Percentiles rank a stretch among this genome's conserved stretches.
Evolutionary conservation across 2,113 vertebrate genomes (phyloP).

Genomic region (Ornithorhynchus anatinus): DNA sequence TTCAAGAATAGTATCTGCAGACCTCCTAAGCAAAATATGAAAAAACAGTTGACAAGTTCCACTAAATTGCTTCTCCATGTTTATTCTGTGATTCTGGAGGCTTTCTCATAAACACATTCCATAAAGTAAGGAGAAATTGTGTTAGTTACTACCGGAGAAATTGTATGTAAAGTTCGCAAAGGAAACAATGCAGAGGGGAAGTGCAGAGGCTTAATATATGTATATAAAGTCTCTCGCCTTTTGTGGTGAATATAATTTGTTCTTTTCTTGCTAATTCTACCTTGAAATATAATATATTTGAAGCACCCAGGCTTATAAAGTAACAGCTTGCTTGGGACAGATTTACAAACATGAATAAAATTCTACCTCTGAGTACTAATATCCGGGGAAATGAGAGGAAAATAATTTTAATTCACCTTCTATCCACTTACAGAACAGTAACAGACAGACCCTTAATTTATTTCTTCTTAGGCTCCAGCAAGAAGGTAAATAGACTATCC

Average conservation of each 20-base stretch:
- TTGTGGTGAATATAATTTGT: not conserved
- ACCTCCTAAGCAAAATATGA: no score
- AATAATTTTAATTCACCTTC: constrained; percentile 59
- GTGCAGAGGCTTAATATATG: not conserved
- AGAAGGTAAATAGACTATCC: constrained; percentile 71
- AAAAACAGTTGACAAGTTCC: no score
- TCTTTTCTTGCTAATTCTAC: not conserved
- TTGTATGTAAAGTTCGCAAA: not conserved
- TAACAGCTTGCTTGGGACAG: constrained; percentile 12
- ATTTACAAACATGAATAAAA: constrained; percentile 20
- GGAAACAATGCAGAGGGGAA: not conserved
- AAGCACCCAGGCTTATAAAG: not conserved
- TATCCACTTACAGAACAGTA: constrained; percentile 37
- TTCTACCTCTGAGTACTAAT: constrained; percentile 7
- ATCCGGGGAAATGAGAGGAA: constrained; percentile 31
- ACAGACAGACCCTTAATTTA: constrained; percentile 62
- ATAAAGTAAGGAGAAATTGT: not conserved
- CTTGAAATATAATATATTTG: not conserved
- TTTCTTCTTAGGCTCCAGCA: constrained; percentile 67
- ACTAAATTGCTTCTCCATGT: not conserved
- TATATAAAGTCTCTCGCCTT: not conserved
- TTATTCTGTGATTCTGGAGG: not conserved
- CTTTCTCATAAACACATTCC: not conserved
- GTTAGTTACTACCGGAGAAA: not conserved
- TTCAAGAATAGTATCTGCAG: no score